A percentile compares a stretch with the other conserved stretches of the same genome.
Conservation (phyloP, 2,888 invertebrate genomes). For the Drosophila trichaetosa region DNA sequence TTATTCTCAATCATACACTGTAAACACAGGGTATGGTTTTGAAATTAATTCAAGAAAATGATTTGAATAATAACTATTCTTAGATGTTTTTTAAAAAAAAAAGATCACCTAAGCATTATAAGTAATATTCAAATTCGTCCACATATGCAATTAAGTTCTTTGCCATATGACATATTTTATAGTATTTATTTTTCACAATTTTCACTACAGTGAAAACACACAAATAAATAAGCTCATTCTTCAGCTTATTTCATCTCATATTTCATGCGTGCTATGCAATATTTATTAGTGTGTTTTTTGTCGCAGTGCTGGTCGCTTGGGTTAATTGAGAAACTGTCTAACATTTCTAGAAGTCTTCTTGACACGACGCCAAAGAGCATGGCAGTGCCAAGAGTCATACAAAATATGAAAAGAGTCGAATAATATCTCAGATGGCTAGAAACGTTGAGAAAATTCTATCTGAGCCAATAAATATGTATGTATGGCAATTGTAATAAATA, state of each 20-base stretch:
- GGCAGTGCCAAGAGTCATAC: slow-evolving; percentile 30
- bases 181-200: not conserved
- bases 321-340: slow-evolving; percentile 18
- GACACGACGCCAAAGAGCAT: slow-evolving; percentile 79
- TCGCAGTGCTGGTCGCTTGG: slow-evolving; percentile 30
- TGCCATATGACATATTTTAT: not conserved
- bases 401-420: slow-evolving; percentile 59
- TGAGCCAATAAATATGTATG: not conserved
- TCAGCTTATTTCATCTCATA: not conserved
- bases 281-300: slow-evolving; percentile 4
- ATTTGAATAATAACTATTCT: too few species aligned
- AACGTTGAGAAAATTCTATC: not conserved
- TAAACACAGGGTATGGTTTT: not conserved
- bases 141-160: not conserved
- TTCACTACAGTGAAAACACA: not conserved
- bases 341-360: slow-evolving; percentile 56
- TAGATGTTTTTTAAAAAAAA: not conserved
- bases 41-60: not conserved
- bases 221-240: not conserved
- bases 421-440: slow-evolving; percentile 33
- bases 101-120: not conserved
- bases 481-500: slow-evolving; percentile 3
- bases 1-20: slow-evolving; percentile 29
- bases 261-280: too few species aligned
- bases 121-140: not conserved